These are phyloP conservation scores for Agrypnia vestita DNA, from an alignment of 1,140 invertebrate species.

Conservation along the genomic window DNA sequence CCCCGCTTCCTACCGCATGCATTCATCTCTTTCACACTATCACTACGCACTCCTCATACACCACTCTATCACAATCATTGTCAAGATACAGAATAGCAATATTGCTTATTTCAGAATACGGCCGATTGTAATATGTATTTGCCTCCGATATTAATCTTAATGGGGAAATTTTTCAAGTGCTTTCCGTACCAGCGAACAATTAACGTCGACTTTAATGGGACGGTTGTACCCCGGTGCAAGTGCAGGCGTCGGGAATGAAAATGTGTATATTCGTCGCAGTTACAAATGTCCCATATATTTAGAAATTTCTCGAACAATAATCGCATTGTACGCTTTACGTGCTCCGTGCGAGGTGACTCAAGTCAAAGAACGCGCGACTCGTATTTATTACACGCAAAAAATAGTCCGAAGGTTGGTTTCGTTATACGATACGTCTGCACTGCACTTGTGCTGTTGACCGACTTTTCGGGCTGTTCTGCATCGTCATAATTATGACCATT, in stretches of 20 bases:
- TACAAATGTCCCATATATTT: slow-evolving; percentile 11
- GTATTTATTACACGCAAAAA: slow-evolving; percentile 31
- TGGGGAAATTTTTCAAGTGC: no score
- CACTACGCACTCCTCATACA: no score
- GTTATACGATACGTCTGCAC: slow-evolving; percentile 15
- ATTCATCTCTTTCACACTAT: no score
- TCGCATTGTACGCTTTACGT: slow-evolving; percentile 29
- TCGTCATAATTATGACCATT: background rate
- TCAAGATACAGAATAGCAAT: no score
- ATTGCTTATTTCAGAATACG: no score
- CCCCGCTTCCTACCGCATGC: no score
- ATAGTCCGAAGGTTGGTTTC: background rate
- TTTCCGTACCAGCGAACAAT: no score
- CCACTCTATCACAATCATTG: no score
- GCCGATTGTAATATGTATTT: no score
- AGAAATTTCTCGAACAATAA: slow-evolving; percentile 34
- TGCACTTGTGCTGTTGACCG: background rate
- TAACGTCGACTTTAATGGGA: no score
- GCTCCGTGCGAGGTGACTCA: background rate
- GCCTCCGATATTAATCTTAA: no score
- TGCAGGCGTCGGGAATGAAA: background rate
- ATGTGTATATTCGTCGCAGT: background rate
- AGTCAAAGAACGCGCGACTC: slow-evolving; percentile 23
- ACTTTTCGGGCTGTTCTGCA: background rate
- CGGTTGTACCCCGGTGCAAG: no score